These are phyloP conservation scores for Drosophila mimetica DNA, from an alignment of 2,888 invertebrate species.

Conservation along the genomic window DNA sequence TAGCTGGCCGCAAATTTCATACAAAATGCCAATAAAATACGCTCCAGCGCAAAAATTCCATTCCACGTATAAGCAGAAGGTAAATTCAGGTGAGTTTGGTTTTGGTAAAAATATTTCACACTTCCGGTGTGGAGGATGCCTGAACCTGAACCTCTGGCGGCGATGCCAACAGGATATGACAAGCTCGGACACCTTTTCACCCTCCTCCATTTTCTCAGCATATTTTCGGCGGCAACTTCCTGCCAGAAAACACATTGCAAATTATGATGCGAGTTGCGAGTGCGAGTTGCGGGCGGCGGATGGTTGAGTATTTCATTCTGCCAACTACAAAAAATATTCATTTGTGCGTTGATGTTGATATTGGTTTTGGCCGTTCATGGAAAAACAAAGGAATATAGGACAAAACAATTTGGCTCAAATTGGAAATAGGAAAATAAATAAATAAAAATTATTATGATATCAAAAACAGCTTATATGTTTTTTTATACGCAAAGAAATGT, in stretches of 20 bases:
- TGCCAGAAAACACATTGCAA: slow-evolving; percentile 58
- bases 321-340: slow-evolving; percentile 41
- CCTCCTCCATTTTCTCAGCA: slow-evolving; percentile 32
- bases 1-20: slow-evolving; percentile 69
- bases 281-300: slow-evolving; percentile 6
- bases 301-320: slow-evolving; percentile 22
- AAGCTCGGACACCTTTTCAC: slow-evolving; percentile 37
- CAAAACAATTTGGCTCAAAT: slow-evolving; percentile 6
- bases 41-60: slow-evolving; percentile 79
- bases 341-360: slow-evolving; percentile 27
- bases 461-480: background rate
- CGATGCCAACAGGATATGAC: slow-evolving; percentile 74
- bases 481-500: background rate
- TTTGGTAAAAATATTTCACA: slow-evolving; percentile 71
- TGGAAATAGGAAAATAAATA: background rate
- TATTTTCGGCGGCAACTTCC: slow-evolving; percentile 63
- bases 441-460: background rate
- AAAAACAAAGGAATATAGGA: slow-evolving; percentile 13
- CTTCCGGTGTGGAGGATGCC: slow-evolving; percentile 53
- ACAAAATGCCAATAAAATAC: slow-evolving; percentile 78
- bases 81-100: slow-evolving; percentile 12
- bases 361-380: slow-evolving; percentile 22
- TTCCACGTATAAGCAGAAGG: slow-evolving; percentile 52
- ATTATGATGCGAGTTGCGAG: slow-evolving; percentile 59
- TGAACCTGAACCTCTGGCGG: slow-evolving; percentile 44